Evolutionary conservation across 2,888 invertebrate genomes (phyloP).

Genomic region (Deilephila porcellus): DNA sequence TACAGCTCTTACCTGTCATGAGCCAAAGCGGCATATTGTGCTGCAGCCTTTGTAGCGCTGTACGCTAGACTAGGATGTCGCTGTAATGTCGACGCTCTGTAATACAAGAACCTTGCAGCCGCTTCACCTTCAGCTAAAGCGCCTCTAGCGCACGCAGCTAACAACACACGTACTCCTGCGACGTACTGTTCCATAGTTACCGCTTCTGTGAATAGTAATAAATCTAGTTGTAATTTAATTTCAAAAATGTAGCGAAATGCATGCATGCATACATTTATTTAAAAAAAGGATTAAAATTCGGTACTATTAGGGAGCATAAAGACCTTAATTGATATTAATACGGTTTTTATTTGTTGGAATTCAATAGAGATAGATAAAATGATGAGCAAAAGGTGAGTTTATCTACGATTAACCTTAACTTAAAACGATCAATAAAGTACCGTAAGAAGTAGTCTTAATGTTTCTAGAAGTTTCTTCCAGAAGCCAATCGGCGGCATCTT

Average conservation of each 20-base stretch:
- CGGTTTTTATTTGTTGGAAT: too few species aligned
- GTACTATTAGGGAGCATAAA: too few species aligned
- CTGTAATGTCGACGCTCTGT: slow-evolving; percentile 87
- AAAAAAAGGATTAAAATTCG: too few species aligned
- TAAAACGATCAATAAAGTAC: slow-evolving; percentile 46
- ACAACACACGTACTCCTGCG: slow-evolving; percentile 85
- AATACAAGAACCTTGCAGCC: slow-evolving; percentile 86
- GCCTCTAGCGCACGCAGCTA: slow-evolving; percentile 85
- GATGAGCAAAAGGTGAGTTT: too few species aligned
- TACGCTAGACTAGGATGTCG: slow-evolving; percentile 86
- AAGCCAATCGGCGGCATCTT: slow-evolving; percentile 87
- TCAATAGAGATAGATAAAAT: too few species aligned
- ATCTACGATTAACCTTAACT: neutral
- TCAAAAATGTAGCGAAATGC: too few species aligned
- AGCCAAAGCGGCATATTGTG: slow-evolving; percentile 84
- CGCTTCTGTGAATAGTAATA: slow-evolving; percentile 61
- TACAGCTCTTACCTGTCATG: slow-evolving; percentile 74
- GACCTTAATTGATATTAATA: too few species aligned
- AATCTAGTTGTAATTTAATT: neutral
- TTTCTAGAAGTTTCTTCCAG: slow-evolving; percentile 85
- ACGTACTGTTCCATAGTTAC: slow-evolving; percentile 86
- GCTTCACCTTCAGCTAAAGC: slow-evolving; percentile 87
- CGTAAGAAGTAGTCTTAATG: slow-evolving; percentile 83
- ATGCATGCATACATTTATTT: too few species aligned
- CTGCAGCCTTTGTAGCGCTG: slow-evolving; percentile 86